Evolutionary conservation across 2,797 vertebrate genomes (phyloP).

Genomic region (Carcharodon carcharias): DNA sequence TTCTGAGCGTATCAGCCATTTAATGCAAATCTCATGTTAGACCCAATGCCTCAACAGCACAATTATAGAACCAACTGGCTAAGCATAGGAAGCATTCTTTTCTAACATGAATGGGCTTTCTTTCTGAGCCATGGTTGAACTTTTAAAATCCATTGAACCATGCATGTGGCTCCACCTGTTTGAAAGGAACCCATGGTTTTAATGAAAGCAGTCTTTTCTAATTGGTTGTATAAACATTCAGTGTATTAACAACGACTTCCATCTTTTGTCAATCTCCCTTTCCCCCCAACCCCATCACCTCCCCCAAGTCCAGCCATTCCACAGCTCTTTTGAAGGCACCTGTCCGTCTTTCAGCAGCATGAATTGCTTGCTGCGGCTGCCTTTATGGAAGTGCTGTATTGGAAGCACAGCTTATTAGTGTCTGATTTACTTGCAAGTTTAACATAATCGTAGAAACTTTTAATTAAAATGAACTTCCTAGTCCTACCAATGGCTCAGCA

Average conservation of each 20-base stretch:
- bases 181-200: slow-evolving; percentile 22
- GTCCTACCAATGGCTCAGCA: background rate
- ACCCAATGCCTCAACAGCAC: background rate
- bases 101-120: slow-evolving; percentile 27
- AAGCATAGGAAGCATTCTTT: slow-evolving; percentile 34
- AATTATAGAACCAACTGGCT: slow-evolving; percentile 23
- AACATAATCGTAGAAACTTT: background rate
- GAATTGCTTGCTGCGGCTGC: slow-evolving; percentile 6
- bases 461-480: background rate
- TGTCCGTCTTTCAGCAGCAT: slow-evolving; percentile 19
- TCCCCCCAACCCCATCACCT: background rate
- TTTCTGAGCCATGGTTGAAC: slow-evolving; percentile 27
- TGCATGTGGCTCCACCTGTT: slow-evolving; percentile 67
- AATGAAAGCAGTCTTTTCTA: slow-evolving; percentile 37
- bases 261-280: slow-evolving; percentile 28
- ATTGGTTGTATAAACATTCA: slow-evolving; percentile 36
- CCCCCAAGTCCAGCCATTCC: slow-evolving; percentile 21
- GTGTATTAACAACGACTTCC: slow-evolving; percentile 32
- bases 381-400: slow-evolving; percentile 25
- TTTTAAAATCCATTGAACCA: slow-evolving; percentile 57
- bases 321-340: slow-evolving; percentile 36
- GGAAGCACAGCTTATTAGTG: slow-evolving; percentile 3
- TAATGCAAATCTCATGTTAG: background rate
- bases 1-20: background rate
- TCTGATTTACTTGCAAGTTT: slow-evolving; percentile 6